A percentile compares a stretch with the other conserved stretches of the same genome.
Evolutionary conservation across 2,888 invertebrate genomes (phyloP).

Genomic region (Euplagia quadripunctaria): DNA sequence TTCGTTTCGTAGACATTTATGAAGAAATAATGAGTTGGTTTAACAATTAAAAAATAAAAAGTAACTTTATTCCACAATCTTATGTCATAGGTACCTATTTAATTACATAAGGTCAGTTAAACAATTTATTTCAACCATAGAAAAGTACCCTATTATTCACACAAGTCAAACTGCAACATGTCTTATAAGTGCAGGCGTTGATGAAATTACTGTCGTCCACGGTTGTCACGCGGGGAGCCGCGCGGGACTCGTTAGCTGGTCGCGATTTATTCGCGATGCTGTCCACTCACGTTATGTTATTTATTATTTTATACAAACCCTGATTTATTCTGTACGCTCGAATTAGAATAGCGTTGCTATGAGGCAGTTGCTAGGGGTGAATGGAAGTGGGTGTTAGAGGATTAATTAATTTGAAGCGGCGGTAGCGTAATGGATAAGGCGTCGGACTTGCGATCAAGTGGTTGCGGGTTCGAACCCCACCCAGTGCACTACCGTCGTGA

Average conservation of each 20-base stretch:
- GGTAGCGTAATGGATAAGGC: too few species aligned
- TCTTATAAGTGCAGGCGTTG: slow-evolving; percentile 27
- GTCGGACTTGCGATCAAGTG: too few species aligned
- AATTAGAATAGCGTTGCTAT: slow-evolving; percentile 4
- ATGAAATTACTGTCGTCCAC: slow-evolving; percentile 60
- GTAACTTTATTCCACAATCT: too few species aligned
- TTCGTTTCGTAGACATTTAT: too few species aligned
- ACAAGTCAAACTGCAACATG: slow-evolving; percentile 12
- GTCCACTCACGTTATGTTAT: slow-evolving; percentile 61
- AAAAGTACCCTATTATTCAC: not conserved
- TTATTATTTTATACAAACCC: slow-evolving; percentile 62
- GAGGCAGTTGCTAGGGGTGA: not conserved
- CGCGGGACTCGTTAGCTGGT: slow-evolving; percentile 61
- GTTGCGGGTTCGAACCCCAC: too few species aligned
- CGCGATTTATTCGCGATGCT: slow-evolving; percentile 66
- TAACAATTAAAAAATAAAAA: too few species aligned
- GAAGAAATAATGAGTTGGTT: too few species aligned
- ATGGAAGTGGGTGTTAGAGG: not conserved
- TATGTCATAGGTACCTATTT: too few species aligned
- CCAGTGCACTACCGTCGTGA: too few species aligned
- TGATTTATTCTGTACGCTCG: slow-evolving; percentile 40
- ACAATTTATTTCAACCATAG: too few species aligned
- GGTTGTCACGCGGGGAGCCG: slow-evolving; percentile 46
- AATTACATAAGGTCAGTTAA: too few species aligned
- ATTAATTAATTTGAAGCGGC: too few species aligned